Percentiles rank a stretch among this genome's conserved stretches.
Evolutionary conservation across 2,113 vertebrate species (phyloP).

Genomic region (Formicarius rufipectus): DNA sequence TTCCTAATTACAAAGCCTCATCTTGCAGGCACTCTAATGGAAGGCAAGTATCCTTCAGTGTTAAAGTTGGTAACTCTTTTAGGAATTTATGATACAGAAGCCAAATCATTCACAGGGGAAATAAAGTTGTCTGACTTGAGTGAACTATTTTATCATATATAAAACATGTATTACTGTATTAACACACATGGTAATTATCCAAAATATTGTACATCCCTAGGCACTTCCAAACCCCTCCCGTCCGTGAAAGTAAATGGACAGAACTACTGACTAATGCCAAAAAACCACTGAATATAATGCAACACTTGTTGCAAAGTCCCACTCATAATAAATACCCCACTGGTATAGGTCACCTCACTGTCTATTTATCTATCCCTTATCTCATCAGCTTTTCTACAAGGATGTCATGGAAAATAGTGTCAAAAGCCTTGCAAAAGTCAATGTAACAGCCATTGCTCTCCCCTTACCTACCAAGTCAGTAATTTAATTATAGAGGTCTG

Average conservation of each 20-base stretch:
- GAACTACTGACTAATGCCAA: neutral
- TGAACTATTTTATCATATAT: neutral
- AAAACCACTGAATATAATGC: neutral
- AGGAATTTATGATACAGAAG: neutral
- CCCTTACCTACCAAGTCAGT: neutral
- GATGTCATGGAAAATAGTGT: neutral
- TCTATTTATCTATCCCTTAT: neutral
- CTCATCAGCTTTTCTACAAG: neutral
- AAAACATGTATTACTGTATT: neutral
- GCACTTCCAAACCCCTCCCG: neutral
- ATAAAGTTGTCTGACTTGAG: neutral
- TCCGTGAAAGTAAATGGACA: neutral
- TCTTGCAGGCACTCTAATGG: neutral
- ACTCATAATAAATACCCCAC: neutral
- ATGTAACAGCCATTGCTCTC: neutral
- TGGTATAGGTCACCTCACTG: neutral
- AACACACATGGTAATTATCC: neutral
- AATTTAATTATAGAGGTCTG: neutral
- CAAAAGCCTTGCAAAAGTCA: neutral
- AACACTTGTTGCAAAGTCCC: neutral
- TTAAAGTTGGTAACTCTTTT: neutral
- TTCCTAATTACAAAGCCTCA: neutral
- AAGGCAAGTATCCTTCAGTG: neutral
- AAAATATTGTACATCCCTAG: neutral
- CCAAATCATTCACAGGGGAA: neutral